A percentile compares a stretch with the other conserved stretches of the same genome.
phyloP scores from a whole-genome alignment of 30 jellyfish, hydroid and myxozoan species.

The Hydractinia echinata region DNA sequence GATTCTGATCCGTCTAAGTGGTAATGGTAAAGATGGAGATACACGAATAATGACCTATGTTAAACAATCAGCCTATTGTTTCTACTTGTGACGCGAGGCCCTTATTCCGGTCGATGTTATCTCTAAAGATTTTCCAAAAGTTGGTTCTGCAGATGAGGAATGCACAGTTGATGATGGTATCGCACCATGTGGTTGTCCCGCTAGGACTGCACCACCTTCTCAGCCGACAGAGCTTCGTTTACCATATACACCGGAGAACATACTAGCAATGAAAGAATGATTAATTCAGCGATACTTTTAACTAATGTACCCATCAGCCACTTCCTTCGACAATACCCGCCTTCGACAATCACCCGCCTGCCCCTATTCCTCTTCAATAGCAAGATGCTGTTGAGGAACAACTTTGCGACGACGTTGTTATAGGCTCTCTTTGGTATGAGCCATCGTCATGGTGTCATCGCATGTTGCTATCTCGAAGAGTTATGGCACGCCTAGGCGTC shows the following conservation, averaged over 20 bases:
- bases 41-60: conserved; percentile 13
- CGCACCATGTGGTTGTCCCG: conserved; percentile 1
- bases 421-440: not conserved
- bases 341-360: not conserved
- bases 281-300: not conserved
- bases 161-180: not conserved
- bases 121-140: not conserved
- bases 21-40: conserved; percentile 1
- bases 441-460: conserved; percentile 3
- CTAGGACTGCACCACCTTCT: conserved; percentile 5
- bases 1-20: conserved; percentile 7
- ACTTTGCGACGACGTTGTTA: not conserved
- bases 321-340: not conserved
- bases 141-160: conserved; percentile 29
- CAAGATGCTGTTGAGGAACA: not conserved
- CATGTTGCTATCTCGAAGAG: not conserved
- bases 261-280: not conserved
- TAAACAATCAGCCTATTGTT: not conserved
- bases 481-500: conserved; percentile 10
- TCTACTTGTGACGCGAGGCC: conserved; percentile 29
- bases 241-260: not conserved
- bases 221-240: not conserved
- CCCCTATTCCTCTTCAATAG: not conserved
- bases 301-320: not conserved
- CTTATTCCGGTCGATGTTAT: conserved; percentile 28